Conservation (phyloP, 1,140 invertebrate genomes). For the Homarus americanus region DNA sequence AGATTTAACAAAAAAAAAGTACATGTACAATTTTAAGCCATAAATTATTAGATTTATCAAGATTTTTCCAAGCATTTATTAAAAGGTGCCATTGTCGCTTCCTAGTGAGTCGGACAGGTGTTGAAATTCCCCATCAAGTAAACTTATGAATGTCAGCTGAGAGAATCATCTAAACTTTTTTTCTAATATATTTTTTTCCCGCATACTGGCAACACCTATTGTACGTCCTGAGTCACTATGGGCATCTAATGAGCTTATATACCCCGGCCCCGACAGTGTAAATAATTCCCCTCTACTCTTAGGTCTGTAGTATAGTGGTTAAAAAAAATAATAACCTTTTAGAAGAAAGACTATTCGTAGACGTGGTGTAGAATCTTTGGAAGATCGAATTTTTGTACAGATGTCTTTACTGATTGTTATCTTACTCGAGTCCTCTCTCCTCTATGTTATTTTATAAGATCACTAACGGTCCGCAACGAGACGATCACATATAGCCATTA, state of each 20-base stretch:
- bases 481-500: background rate
- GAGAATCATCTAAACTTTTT: background rate
- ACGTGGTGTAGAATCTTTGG: background rate
- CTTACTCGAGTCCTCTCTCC: background rate
- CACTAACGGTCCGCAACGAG: background rate
- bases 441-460: constrained; percentile 3
- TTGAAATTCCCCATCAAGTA: background rate
- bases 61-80: constrained; percentile 1
- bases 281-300: background rate
- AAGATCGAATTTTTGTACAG: constrained; percentile 15
- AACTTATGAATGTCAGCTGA: background rate
- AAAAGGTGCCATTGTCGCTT: constrained; percentile 14
- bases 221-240: background rate
- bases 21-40: constrained; percentile 16
- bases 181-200: too few species aligned
- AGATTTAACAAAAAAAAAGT: background rate
- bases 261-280: background rate
- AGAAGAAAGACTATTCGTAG: constrained; percentile 8
- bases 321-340: background rate
- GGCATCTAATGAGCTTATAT: background rate
- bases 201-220: background rate
- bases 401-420: constrained; percentile 8
- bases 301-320: constrained; percentile 8
- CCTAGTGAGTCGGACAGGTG: background rate
- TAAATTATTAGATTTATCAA: constrained; percentile 21